Percentiles rank a stretch among this genome's conserved stretches.
Evolutionary conservation across 2,888 invertebrate species (phyloP).

Genomic region (Hyalella azteca): DNA sequence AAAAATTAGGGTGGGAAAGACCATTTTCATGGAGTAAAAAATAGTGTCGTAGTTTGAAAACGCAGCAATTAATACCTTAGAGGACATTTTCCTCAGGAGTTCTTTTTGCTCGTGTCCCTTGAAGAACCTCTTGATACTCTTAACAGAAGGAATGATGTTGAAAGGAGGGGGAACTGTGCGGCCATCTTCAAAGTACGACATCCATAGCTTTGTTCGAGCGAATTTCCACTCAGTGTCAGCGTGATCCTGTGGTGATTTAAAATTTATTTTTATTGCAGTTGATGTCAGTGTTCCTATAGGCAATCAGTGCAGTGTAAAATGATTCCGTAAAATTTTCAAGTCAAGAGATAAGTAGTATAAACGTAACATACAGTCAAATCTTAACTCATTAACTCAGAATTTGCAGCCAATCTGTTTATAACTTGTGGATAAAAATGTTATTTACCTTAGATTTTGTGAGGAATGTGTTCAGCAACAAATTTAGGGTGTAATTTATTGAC

Average conservation of each 20-base stretch:
- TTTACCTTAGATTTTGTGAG: too few species aligned
- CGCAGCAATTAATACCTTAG: conserved; percentile 57
- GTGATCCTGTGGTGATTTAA: conserved; percentile 80
- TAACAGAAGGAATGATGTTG: conserved; percentile 88
- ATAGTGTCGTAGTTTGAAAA: not conserved
- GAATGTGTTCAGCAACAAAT: too few species aligned
- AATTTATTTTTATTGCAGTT: too few species aligned
- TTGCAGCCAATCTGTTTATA: too few species aligned
- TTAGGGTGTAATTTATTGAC: too few species aligned
- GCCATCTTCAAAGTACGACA: conserved; percentile 92
- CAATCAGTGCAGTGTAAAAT: too few species aligned
- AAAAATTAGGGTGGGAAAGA: not conserved
- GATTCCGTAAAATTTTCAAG: too few species aligned
- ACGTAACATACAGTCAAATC: too few species aligned
- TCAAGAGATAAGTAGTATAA: too few species aligned
- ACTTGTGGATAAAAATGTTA: too few species aligned
- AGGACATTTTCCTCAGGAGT: conserved; percentile 64
- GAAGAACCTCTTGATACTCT: conserved; percentile 68
- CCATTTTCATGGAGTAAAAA: not conserved
- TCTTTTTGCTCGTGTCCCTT: conserved; percentile 67
- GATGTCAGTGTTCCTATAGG: too few species aligned
- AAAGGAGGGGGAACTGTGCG: conserved; percentile 92
- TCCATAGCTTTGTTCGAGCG: conserved; percentile 90
- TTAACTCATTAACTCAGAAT: too few species aligned
- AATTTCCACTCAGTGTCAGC: conserved; percentile 97